Evolutionary conservation across 2,888 invertebrate genomes (phyloP), one percentile per base, ranked within the genome.

Genomic region (Octonoba sinensis): DNA sequence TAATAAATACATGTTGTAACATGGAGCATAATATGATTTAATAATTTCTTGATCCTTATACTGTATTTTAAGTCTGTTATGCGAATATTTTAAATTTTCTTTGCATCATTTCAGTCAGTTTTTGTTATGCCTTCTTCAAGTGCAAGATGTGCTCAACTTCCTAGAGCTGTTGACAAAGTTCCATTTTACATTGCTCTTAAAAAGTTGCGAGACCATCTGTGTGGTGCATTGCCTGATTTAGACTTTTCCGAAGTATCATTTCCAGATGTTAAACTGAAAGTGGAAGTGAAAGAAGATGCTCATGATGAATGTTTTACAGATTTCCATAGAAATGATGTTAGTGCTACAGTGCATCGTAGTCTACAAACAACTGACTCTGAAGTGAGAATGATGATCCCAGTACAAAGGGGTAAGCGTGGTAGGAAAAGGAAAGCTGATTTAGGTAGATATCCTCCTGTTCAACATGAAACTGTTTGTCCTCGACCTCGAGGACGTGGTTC

Each of bases 91-190:
- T 54, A 12, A 1, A 54, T 18, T 54, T 13, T 57, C n/a, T 15
- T n/a, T 57, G 20, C 57, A 57, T 22, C 57, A 18, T 72, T 83
- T 12, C 64, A 83, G 83, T 74, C 75, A 56, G 95, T 97, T 92
- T 99, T 96, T 95, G 98, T 99, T 88, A 97, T 98, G 97, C 98
- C 98, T 85, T 98, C 97, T 73, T 97, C 97, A 69, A 97, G 96
- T 87, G 97, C 98, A 67, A 92, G 98, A 71, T 98, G 97, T 90
- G 96, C 98, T 54, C 97, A 98, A 89, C 91, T 98, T 86, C 98
- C 98, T n/a, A 92, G 97, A 86, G 97, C 97, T 22, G 95, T 96
- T 0, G 98, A 99, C 91, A 99, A 99, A 91, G 96, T 99, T 82
- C 98, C 98, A 85, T 99, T 97, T 91, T 99, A 97, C 90, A 93